Evolutionary conservation across 1,140 invertebrate species (phyloP), one percentile per base, ranked within the genome.

Genomic region (Scaptomyza montana): DNA sequence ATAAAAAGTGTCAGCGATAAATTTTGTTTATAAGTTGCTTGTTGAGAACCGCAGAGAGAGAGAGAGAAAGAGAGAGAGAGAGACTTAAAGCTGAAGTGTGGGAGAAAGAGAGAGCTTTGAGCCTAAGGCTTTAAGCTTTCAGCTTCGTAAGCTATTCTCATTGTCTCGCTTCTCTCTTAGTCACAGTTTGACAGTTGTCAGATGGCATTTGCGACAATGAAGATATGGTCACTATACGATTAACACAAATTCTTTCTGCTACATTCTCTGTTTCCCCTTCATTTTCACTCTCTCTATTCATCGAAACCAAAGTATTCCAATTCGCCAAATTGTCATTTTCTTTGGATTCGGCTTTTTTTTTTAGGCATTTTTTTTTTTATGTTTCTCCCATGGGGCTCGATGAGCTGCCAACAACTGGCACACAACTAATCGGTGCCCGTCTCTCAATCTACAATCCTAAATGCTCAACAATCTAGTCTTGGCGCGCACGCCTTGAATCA

Each of bases 11-110:
- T 56, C 71, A 74, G 71, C 69, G 66, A 74, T 74, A 69, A 74
- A 74, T 74, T 74, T 74, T 57, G 71, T 74, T 74, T 60, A 74
- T 69, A 74, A 63, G 66, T 68, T 74, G 50, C 54, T 65, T 59
- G 10, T n/a, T 70, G 70, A 68, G 70, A 68, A 68, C 16, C 70
- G 57, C 70, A n/a, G n/a, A 60, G 25, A 68, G 70, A 64, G 70
- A 61, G 70, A 64, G 5, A 12, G 13, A 21, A 1, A 36, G 28
- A 21, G 16, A 21, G 3, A 60, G 25, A 68, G 70, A 64, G 70
- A 61, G 70, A 64, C 51, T 46, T 65, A 55, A 63, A 64, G 54
- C 64, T 10, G 9, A 16, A 36, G 8, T 7, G 16, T 12, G 10
- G 9, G 5, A 12, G 13, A 21, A 1, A 36, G 28, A 21, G 16